Percentiles rank a stretch among this genome's conserved stretches.
Conservation (phyloP, 2,797 vertebrate species). For the Sebastes cheni region DNA sequence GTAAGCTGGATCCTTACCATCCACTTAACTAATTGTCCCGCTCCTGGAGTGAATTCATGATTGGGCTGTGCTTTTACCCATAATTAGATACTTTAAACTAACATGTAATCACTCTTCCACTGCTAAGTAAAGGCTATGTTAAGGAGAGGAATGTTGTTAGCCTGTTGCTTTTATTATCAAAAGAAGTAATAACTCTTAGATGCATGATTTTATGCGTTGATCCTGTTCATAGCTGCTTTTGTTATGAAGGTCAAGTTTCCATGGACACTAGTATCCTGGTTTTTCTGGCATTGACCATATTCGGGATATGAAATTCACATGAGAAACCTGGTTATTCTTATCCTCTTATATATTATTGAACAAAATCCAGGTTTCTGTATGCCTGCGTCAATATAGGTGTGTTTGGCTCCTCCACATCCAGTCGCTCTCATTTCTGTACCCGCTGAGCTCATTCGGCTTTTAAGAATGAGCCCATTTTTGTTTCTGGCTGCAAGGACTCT, state of each 20-base stretch:
- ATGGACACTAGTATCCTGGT: neutral
- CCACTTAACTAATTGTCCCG: constrained; percentile 42
- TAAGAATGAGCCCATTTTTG: constrained; percentile 8
- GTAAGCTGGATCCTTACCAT: constrained; percentile 31
- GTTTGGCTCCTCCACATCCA: neutral
- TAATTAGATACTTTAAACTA: constrained; percentile 22
- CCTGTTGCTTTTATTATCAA: neutral
- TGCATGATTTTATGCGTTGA: neutral
- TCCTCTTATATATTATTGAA: neutral
- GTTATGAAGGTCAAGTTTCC: neutral
- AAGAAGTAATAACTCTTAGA: neutral
- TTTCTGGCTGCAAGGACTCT: neutral
- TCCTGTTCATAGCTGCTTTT: neutral
- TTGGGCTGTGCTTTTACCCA: constrained; percentile 18
- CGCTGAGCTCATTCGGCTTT: constrained; percentile 10
- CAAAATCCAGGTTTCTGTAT: neutral
- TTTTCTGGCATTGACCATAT: neutral
- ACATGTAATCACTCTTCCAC: neutral
- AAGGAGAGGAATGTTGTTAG: neutral
- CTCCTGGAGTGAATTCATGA: constrained; percentile 2
- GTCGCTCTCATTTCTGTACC: neutral
- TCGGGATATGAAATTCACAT: neutral
- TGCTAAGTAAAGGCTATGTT: neutral
- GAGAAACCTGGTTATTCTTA: neutral
- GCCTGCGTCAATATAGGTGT: neutral